A percentile compares a stretch with the other conserved stretches of the same genome.
Evolutionary conservation across 2,888 invertebrate genomes (phyloP).

Genomic region (Theristus sp.): DNA sequence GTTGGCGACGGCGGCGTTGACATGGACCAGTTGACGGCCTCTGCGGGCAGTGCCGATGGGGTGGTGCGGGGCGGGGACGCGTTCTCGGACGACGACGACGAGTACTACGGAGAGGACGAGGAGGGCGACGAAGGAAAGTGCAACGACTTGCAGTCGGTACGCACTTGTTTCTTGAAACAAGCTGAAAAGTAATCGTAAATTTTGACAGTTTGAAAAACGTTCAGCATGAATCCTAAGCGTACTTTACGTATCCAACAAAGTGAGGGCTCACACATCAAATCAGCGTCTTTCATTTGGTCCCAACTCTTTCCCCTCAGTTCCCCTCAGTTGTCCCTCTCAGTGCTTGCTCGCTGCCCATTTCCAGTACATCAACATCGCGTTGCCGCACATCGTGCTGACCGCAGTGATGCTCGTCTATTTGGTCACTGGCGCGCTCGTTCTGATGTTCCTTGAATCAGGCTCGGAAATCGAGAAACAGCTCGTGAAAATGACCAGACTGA

Average conservation of each 20-base stretch:
- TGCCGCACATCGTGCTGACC: neutral
- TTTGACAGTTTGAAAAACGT: neutral
- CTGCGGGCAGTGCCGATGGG: no score
- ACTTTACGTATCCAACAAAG: no score
- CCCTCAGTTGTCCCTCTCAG: no score
- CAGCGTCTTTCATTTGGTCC: no score
- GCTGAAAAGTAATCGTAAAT: neutral
- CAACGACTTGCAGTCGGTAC: neutral
- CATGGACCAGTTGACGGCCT: no score
- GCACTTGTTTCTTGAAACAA: neutral
- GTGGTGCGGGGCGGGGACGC: no score
- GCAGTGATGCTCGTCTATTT: neutral
- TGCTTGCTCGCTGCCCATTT: no score
- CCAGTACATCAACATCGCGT: neutral
- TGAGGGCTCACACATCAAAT: no score
- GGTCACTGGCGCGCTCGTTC: neutral
- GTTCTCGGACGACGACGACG: neutral
- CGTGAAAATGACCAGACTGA: neutral
- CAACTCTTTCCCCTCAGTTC: no score
- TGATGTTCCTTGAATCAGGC: neutral
- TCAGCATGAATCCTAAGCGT: neutral
- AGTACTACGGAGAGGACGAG: neutral
- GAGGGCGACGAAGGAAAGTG: neutral
- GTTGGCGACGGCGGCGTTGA: no score
- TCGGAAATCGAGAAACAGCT: neutral